A percentile compares a stretch with the other conserved stretches of the same genome.
Conservation (phyloP, 2,113 vertebrate species). For the Malurus elegans region DNA sequence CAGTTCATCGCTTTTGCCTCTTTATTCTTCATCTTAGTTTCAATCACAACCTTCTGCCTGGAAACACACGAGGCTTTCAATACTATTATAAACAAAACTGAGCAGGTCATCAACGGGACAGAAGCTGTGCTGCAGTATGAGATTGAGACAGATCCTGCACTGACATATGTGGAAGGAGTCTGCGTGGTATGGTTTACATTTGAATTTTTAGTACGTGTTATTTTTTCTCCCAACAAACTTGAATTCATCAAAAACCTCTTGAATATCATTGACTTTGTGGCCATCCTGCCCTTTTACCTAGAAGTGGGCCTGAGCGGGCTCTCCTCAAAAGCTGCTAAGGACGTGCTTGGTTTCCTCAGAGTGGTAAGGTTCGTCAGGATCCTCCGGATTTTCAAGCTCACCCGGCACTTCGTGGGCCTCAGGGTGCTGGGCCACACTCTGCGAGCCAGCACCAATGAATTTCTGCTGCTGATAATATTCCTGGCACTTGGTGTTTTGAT, state of each 20-base stretch:
- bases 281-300: slow-evolving; percentile 95
- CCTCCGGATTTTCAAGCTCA: slow-evolving; percentile 97
- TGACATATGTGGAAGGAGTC: slow-evolving; percentile 95
- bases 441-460: slow-evolving; percentile 94
- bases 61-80: slow-evolving; percentile 99
- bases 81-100: slow-evolving; percentile 95
- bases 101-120: slow-evolving; percentile 78
- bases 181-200: slow-evolving; percentile 98
- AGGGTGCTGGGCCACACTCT: slow-evolving; percentile 95
- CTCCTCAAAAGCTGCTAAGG: slow-evolving; percentile 96
- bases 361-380: slow-evolving; percentile 98
- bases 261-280: slow-evolving; percentile 98
- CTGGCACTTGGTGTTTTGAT: slow-evolving; percentile 94
- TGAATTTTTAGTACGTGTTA: slow-evolving; percentile 93
- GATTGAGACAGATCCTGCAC: slow-evolving; percentile 92
- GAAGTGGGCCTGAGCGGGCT: slow-evolving; percentile 95
- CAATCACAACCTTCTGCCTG: slow-evolving; percentile 98
- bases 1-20: slow-evolving; percentile 98
- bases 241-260: slow-evolving; percentile 95
- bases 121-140: slow-evolving; percentile 86
- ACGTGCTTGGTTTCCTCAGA: slow-evolving; percentile 95
- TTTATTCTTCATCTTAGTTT: slow-evolving; percentile 98
- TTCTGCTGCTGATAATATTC: slow-evolving; percentile 97
- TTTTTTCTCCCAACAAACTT: slow-evolving; percentile 95
- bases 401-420: slow-evolving; percentile 94